phyloP scores from a whole-genome alignment of 1,140 invertebrate genomes.

The Pseudomyrmex dendroicus region DNA sequence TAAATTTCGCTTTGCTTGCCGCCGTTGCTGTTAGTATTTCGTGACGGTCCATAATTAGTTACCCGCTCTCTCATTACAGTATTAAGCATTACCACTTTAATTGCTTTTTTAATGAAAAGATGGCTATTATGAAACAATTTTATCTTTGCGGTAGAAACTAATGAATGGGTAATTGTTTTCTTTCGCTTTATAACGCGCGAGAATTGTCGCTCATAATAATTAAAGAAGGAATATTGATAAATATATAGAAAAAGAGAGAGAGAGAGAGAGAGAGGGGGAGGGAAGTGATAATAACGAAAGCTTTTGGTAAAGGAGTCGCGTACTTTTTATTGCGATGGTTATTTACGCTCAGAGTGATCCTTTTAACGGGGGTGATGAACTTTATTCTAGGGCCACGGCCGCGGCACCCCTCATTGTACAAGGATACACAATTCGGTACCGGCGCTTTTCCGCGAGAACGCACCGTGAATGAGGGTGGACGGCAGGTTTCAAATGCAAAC shows the following conservation, averaged over 20 bases:
- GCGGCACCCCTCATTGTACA: conserved; percentile 7
- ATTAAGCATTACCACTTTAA: not conserved
- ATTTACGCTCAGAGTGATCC: conserved; percentile 25
- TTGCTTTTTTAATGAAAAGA: conserved; percentile 16
- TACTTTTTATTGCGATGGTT: conserved; percentile 24
- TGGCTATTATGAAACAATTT: conserved; percentile 6
- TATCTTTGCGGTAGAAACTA: not conserved
- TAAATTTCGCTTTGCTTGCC: not conserved
- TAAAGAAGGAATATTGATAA: not conserved
- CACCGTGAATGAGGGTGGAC: conserved; percentile 56
- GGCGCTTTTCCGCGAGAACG: conserved; percentile 61
- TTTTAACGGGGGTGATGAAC: conserved; percentile 56
- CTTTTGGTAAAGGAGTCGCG: no score
- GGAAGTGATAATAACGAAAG: no score
- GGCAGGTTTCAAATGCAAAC: conserved; percentile 73
- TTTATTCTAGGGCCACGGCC: conserved; percentile 24
- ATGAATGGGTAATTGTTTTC: conserved; percentile 27
- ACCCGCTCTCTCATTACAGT: not conserved
- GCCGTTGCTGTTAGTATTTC: not conserved
- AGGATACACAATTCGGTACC: conserved; percentile 41
- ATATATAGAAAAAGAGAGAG: no score
- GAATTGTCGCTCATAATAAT: conserved; percentile 9
- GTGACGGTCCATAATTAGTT: conserved; percentile 9
- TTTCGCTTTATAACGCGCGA: not conserved
- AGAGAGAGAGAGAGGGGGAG: no score